Evolutionary conservation across 1,140 invertebrate genomes (phyloP).

Genomic region (Ephestia elutella): DNA sequence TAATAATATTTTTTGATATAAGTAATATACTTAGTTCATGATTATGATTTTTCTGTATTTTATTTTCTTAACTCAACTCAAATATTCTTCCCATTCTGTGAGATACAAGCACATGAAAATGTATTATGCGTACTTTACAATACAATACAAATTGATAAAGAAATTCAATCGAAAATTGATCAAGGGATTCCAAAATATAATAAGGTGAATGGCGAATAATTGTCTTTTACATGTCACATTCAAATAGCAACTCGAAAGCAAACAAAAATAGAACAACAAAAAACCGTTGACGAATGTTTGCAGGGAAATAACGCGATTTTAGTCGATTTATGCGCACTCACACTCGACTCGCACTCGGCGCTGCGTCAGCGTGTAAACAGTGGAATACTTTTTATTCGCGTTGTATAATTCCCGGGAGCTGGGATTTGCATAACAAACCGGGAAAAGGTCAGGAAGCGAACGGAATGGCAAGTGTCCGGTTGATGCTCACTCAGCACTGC

Average conservation of each 20-base stretch:
- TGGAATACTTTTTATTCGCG: conserved; percentile 70
- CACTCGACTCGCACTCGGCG: conserved; percentile 48
- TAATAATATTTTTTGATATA: too few species aligned
- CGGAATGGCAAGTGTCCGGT: conserved; percentile 65
- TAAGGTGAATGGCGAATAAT: too few species aligned
- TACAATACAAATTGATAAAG: too few species aligned
- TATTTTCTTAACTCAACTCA: too few species aligned
- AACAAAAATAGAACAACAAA: background rate
- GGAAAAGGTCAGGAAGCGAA: conserved; percentile 72
- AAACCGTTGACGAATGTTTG: conserved; percentile 24
- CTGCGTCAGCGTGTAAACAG: conserved; percentile 68
- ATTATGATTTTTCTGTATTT: too few species aligned
- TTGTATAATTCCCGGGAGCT: conserved; percentile 60
- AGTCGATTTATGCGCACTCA: conserved; percentile 62
- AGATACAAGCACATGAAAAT: too few species aligned
- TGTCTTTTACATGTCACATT: background rate
- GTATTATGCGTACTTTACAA: too few species aligned
- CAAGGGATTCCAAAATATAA: too few species aligned
- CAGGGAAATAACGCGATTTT: conserved; percentile 30
- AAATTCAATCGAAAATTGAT: too few species aligned
- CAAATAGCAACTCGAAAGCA: background rate
- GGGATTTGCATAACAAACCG: conserved; percentile 71
- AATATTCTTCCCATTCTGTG: too few species aligned
- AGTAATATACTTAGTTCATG: too few species aligned
- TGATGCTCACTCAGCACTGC: conserved; percentile 63